Percentiles rank a stretch among this genome's conserved stretches.
Evolutionary conservation across 2,113 vertebrate genomes (phyloP).

Genomic region (Chaetodon trifascialis): DNA sequence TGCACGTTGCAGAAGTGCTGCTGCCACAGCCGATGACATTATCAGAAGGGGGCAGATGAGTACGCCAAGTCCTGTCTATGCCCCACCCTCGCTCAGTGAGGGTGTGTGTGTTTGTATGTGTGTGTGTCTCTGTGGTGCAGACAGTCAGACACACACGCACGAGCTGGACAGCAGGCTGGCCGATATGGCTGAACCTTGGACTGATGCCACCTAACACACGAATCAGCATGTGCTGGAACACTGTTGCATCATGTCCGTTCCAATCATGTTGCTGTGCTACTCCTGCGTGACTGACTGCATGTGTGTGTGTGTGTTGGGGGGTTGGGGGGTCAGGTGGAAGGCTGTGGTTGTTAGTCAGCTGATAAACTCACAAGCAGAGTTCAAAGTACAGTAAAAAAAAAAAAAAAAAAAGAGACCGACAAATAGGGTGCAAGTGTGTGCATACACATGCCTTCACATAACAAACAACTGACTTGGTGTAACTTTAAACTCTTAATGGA

Average conservation of each 20-base stretch:
- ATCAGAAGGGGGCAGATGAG: constrained; percentile 62
- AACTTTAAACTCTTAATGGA: not conserved
- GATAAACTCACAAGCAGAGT: constrained; percentile 63
- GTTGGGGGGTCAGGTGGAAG: constrained; percentile 39
- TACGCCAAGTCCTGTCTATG: constrained; percentile 11
- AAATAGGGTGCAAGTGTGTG: not conserved
- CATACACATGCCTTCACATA: not conserved
- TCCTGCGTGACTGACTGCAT: constrained; percentile 68
- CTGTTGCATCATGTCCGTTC: constrained; percentile 74
- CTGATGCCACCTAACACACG: constrained; percentile 71
- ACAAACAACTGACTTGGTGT: constrained; percentile 2
- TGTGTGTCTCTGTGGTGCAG: not conserved
- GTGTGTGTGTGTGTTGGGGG: no score
- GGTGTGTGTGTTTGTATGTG: not conserved
- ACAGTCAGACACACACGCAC: constrained; percentile 36
- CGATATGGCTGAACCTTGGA: constrained; percentile 71
- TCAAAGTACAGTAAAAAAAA: constrained; percentile 63
- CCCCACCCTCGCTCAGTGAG: constrained; percentile 29
- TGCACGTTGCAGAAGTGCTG: not conserved
- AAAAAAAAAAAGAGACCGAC: not conserved
- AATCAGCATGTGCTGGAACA: constrained; percentile 80
- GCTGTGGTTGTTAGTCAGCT: constrained; percentile 59
- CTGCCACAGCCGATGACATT: constrained; percentile 37
- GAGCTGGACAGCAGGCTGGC: constrained; percentile 22
- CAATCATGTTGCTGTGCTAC: constrained; percentile 60